Percentiles rank a stretch among this genome's conserved stretches.
Conservation (phyloP, 1,140 invertebrate genomes). For the Samia ricini region DNA sequence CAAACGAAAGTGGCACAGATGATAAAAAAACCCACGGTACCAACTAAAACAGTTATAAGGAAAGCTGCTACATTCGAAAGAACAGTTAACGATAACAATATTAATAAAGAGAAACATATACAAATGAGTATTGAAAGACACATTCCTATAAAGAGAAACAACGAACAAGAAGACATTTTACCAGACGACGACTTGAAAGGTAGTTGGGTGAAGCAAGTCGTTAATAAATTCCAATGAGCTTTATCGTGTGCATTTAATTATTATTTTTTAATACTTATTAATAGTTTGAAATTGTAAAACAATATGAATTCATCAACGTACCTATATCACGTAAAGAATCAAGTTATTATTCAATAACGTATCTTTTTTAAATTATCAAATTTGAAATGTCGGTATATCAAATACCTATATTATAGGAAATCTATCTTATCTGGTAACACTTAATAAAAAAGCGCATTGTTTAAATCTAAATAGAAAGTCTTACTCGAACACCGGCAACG, state of each 20-base stretch:
- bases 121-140: slow-evolving; percentile 31
- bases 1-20: slow-evolving; percentile 37
- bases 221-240: slow-evolving; percentile 76
- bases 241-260: slow-evolving; percentile 39
- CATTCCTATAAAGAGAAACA: slow-evolving; percentile 44
- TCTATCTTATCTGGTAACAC: too few species aligned
- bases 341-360: too few species aligned
- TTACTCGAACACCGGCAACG: too few species aligned
- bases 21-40: slow-evolving; percentile 45
- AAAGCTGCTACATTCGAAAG: slow-evolving; percentile 64
- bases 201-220: slow-evolving; percentile 76
- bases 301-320: too few species aligned
- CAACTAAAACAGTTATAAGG: slow-evolving; percentile 55
- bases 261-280: not conserved
- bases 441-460: too few species aligned
- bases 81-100: slow-evolving; percentile 43
- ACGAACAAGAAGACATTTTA: slow-evolving; percentile 27
- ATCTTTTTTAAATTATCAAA: too few species aligned
- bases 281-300: not conserved
- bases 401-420: too few species aligned
- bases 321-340: too few species aligned
- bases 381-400: too few species aligned
- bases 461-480: too few species aligned
- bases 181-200: slow-evolving; percentile 51
- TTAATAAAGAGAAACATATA: slow-evolving; percentile 25